Evolutionary conservation across 2,888 invertebrate species (phyloP), one percentile per base, ranked within the genome.

Genomic region (Ecliptopera silaceata): DNA sequence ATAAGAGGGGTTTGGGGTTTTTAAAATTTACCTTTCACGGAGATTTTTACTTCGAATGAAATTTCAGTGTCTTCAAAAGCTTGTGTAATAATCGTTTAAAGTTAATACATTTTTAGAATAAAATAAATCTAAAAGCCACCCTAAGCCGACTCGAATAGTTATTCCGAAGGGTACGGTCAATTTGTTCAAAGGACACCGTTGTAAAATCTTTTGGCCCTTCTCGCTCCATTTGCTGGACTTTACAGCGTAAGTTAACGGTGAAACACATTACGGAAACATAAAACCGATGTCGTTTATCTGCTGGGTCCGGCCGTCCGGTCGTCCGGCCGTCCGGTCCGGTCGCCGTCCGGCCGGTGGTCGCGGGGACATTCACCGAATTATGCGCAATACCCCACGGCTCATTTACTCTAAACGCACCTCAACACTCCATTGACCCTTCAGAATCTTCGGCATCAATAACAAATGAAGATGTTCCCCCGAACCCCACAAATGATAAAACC

Each of bases 301-400:
- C 65, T 64, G 57, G 69, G 70, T 64, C 75, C 77, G 71, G 68
- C 70, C 63, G 65, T 47, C 36, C 55, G 50, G 47, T 36, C 36
- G 59, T 65, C 75, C 77, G 71, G 68, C 70, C 63, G 65, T 47
- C 36, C 55, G 50, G 47, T 36, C 36, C n/a, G n/a, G 59, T 65
- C 34, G 59, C 66, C 64, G 64, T 57, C 61, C 65, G 60, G 56
- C 54, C 66, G 56, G 57, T 50, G 59, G 64, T 58, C 55, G 47
- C 68, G 59, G 54, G 71, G 71, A 68, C 71, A 68, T 69, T 72
- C 74, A 80, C 78, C 74, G 81, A 86, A 88, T 89, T 87, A 87
- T 80, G 83, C 87, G 88, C 77, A 69, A 88, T 84, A 73, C 76
- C 82, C 81, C 76, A 82, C 83, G 88, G 81, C 80, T 86, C 88